Conservation (phyloP, 2,888 invertebrate species). For the Euclidia mi region DNA sequence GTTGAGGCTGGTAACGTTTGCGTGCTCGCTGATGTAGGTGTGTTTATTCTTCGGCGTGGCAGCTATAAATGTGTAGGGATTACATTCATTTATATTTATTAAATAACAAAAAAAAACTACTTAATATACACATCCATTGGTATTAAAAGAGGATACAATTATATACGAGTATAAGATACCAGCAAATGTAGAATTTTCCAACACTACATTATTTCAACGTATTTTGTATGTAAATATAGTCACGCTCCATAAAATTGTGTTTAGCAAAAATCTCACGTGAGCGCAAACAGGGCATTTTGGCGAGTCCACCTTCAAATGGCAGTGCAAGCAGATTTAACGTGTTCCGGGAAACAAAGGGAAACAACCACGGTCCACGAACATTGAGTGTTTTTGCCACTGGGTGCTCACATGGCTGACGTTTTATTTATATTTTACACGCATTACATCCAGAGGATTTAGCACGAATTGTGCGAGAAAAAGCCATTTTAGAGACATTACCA, state of each 20-base stretch:
- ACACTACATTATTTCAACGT: slow-evolving; percentile 15
- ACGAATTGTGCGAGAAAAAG: not conserved
- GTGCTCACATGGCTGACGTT: slow-evolving; percentile 21
- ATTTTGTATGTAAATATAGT: too few relatives aligned
- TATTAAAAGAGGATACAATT: too few relatives aligned
- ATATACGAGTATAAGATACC: too few relatives aligned
- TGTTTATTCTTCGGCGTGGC: not conserved
- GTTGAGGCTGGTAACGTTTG: not conserved
- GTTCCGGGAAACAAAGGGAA: too few relatives aligned
- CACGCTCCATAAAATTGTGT: too few relatives aligned
- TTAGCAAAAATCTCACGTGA: too few relatives aligned
- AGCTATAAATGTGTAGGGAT: not conserved
- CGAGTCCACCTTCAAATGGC: slow-evolving; percentile 36
- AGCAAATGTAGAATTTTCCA: not conserved
- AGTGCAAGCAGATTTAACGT: too few relatives aligned
- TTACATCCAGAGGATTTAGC: slow-evolving; percentile 7
- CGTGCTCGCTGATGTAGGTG: not conserved
- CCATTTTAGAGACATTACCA: too few relatives aligned
- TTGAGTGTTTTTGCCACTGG: slow-evolving; percentile 33
- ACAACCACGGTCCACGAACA: slow-evolving; percentile 22
- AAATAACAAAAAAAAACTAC: too few relatives aligned
- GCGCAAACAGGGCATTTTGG: slow-evolving; percentile 42
- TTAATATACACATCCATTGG: not conserved
- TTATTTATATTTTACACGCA: slow-evolving; percentile 27
- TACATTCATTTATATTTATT: not conserved